Conservation (phyloP, 2,888 invertebrate species). For the Pherbina coryleti region DNA sequence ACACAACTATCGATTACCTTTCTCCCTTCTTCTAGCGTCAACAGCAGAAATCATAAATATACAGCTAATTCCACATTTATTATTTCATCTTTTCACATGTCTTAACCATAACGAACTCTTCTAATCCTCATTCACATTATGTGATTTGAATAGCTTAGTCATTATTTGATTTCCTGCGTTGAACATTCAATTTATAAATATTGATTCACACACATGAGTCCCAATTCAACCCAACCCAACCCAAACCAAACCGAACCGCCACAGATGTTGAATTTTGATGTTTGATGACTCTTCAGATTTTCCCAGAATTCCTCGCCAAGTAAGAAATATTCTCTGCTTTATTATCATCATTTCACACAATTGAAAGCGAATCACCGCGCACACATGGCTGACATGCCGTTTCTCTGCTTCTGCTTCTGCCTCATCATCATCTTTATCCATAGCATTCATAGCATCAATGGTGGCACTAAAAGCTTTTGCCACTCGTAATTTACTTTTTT, state of each 20-base stretch:
- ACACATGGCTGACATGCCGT: background rate
- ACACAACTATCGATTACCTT: background rate
- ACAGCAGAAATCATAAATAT: background rate
- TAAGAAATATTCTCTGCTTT: background rate
- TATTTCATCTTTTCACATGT: background rate
- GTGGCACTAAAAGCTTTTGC: slow-evolving; percentile 9
- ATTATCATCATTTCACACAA: background rate
- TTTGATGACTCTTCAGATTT: background rate
- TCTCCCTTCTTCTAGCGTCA: background rate
- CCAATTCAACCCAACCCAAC: background rate
- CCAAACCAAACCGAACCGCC: background rate
- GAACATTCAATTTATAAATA: background rate
- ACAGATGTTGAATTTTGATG: background rate
- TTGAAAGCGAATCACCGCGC: background rate
- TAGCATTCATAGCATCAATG: background rate
- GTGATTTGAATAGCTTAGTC: background rate
- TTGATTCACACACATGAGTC: slow-evolving; percentile 9
- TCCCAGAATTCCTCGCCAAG: background rate
- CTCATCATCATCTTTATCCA: background rate
- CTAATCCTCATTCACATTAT: slow-evolving; percentile 1
- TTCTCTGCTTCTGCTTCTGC: background rate
- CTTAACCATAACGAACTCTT: background rate
- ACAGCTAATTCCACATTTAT: background rate
- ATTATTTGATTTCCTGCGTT: slow-evolving; percentile 1
- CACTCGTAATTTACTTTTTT: slow-evolving; percentile 7